Percentiles rank a stretch among this genome's conserved stretches.
Evolutionary conservation across 2,797 vertebrate genomes (phyloP).

Genomic region (Meriones psammophilus): DNA sequence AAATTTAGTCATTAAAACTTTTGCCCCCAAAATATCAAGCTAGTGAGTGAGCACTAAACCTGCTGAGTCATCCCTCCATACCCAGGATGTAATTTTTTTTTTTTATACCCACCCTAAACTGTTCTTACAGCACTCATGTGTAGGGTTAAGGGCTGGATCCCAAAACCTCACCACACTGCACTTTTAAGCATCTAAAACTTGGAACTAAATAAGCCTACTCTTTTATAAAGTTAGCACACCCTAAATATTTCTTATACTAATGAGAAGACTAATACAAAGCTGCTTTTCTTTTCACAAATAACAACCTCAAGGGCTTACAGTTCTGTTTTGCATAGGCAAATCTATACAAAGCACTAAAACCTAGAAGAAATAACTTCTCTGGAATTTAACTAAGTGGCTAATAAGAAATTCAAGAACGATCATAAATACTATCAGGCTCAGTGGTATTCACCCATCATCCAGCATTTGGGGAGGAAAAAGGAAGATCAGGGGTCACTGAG

Average conservation of each 20-base stretch:
- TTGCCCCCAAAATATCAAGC: background rate
- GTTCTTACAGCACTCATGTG: background rate
- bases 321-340: background rate
- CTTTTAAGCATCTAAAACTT: background rate
- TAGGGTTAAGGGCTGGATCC: background rate
- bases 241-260: background rate
- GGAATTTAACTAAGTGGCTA: background rate
- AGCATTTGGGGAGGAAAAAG: background rate
- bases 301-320: background rate
- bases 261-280: background rate
- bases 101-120: background rate
- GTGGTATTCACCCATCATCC: background rate
- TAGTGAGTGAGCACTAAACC: background rate
- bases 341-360: constrained; percentile 17
- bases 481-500: background rate
- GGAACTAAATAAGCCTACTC: background rate
- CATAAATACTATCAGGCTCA: background rate
- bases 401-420: constrained; percentile 20
- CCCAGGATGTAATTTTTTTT: background rate
- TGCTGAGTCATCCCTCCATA: background rate
- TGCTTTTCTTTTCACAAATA: background rate
- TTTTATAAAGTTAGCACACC: background rate
- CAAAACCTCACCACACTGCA: background rate
- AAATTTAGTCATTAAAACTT: background rate
- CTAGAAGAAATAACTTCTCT: background rate